These are phyloP conservation scores for Venusia cambrica DNA, from an alignment of 2,888 invertebrate genomes.

Conservation along the genomic window DNA sequence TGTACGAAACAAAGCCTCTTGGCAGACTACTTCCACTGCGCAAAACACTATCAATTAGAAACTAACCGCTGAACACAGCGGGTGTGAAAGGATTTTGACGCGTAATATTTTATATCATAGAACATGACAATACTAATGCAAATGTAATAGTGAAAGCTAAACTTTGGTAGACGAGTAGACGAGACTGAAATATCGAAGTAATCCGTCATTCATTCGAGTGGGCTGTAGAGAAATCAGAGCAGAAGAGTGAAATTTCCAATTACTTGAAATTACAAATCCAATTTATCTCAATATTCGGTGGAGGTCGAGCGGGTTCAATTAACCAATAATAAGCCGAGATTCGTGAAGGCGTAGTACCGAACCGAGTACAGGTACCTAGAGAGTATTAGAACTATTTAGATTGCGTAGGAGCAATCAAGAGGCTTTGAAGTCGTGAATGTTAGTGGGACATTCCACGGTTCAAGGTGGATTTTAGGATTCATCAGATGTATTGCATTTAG, in stretches of 20 bases:
- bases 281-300: constrained; percentile 34
- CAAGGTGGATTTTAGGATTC: no score
- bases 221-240: constrained; percentile 29
- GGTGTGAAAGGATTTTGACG: no score
- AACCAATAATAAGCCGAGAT: constrained; percentile 38
- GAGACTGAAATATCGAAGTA: constrained; percentile 25
- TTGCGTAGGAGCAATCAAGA: constrained; percentile 27
- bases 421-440: constrained; percentile 21
- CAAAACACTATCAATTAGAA: constrained; percentile 18
- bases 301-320: constrained; percentile 41
- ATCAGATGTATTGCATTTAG: constrained; percentile 9
- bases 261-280: constrained; percentile 37
- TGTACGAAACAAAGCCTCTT: constrained; percentile 10
- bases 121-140: no score
- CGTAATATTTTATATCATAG: no score
- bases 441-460: constrained; percentile 18
- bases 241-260: constrained; percentile 35
- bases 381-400: constrained; percentile 30
- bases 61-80: no score
- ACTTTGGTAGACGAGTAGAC: no score
- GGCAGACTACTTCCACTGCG: constrained; percentile 16
- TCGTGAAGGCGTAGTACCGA: constrained; percentile 29
- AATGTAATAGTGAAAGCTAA: constrained; percentile 24
- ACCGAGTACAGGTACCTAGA: constrained; percentile 22
- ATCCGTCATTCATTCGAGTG: constrained; percentile 29